These are phyloP conservation scores for Gonioctena quinquepunctata DNA, from an alignment of 1,140 invertebrate genomes.

Conservation along the genomic window DNA sequence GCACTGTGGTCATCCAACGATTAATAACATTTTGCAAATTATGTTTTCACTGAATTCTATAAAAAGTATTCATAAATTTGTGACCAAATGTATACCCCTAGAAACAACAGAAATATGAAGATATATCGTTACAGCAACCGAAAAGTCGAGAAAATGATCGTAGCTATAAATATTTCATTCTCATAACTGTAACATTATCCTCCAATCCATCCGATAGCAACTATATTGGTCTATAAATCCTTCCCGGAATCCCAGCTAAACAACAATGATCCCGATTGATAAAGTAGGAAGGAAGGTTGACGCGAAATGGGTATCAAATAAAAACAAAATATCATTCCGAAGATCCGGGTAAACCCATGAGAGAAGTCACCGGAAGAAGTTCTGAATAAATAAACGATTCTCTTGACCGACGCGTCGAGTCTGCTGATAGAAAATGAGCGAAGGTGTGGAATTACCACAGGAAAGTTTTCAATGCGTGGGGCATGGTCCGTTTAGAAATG, in stretches of 20 bases:
- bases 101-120: not conserved
- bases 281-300: conserved; percentile 2
- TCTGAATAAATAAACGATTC: not conserved
- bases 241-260: conserved; percentile 6
- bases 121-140: too few species aligned
- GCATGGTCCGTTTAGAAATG: not conserved
- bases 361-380: not conserved
- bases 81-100: too few species aligned
- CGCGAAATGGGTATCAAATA: conserved; percentile 8
- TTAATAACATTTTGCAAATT: too few species aligned
- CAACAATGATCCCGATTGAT: conserved; percentile 4
- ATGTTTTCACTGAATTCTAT: too few species aligned
- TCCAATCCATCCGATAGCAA: conserved; percentile 7
- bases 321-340: conserved; percentile 6
- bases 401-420: conserved; percentile 6
- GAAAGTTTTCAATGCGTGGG: not conserved
- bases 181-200: conserved; percentile 14
- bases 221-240: conserved; percentile 8
- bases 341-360: not conserved
- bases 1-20: too few species aligned
- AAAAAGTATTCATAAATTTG: too few species aligned
- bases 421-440: not conserved
- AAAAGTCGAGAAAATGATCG: not conserved
- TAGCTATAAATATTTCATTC: conserved; percentile 8
- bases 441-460: not conserved